Evolutionary conservation across 2,888 invertebrate species (phyloP).

Genomic region (Deilephila elpenor): DNA sequence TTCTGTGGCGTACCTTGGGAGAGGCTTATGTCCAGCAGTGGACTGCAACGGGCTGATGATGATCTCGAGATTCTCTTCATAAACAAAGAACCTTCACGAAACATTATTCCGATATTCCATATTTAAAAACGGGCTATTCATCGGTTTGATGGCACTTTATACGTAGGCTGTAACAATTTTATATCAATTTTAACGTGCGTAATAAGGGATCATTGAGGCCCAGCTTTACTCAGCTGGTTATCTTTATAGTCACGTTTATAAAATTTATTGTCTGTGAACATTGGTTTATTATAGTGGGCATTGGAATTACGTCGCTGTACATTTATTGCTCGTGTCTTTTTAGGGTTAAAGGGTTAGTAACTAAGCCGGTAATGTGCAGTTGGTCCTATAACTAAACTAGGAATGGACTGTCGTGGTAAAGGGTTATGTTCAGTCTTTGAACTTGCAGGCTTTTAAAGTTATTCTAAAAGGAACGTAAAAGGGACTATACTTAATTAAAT

Average conservation of each 20-base stretch:
- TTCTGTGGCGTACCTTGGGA: too few species aligned
- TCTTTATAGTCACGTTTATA: constrained; percentile 15
- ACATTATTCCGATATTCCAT: not conserved
- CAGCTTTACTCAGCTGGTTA: constrained; percentile 20
- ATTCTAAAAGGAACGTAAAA: too few species aligned
- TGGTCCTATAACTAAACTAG: too few species aligned
- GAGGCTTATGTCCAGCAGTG: too few species aligned
- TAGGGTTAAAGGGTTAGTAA: not conserved
- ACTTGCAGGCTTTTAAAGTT: too few species aligned
- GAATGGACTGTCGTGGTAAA: too few species aligned
- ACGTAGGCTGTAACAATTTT: constrained; percentile 1
- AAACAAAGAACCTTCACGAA: not conserved
- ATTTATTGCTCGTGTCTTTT: not conserved
- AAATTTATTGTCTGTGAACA: constrained; percentile 26
- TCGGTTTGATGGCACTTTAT: not conserved
- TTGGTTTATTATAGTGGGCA: constrained; percentile 20
- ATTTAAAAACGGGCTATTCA: not conserved
- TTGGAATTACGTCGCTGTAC: not conserved
- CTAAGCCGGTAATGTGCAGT: not conserved
- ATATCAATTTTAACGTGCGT: constrained; percentile 23
- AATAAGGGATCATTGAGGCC: constrained; percentile 17
- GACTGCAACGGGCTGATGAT: too few species aligned
- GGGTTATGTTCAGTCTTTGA: too few species aligned
- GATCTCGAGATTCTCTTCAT: not conserved
- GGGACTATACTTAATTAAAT: too few species aligned